Conservation (phyloP, 2,113 vertebrate species). For the Salvator merianae region DNA sequence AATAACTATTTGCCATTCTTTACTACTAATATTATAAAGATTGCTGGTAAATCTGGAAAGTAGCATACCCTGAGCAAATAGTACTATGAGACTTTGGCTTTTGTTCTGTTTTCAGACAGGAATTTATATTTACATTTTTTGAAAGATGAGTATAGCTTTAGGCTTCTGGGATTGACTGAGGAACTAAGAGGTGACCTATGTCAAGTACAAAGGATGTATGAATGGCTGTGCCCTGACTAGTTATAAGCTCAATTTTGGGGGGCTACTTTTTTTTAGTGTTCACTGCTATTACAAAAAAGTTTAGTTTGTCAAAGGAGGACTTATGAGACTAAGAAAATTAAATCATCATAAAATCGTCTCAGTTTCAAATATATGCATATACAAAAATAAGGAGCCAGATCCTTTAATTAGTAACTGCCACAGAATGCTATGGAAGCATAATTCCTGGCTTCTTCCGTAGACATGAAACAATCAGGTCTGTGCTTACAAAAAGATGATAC, state of each 20-base stretch:
- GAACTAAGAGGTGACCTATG: neutral
- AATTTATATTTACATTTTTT: too few species aligned
- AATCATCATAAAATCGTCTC: neutral
- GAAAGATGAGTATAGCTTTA: too few species aligned
- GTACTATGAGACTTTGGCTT: neutral
- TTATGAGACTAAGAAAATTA: neutral
- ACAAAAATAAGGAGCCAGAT: neutral
- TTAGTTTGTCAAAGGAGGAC: neutral
- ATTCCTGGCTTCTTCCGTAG: too few species aligned
- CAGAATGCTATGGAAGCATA: too few species aligned
- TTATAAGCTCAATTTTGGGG: neutral
- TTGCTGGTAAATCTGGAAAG: neutral
- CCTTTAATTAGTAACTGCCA: neutral
- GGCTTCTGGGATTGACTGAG: neutral
- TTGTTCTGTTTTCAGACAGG: neutral
- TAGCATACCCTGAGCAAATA: neutral
- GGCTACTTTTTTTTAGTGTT: neutral
- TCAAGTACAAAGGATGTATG: neutral
- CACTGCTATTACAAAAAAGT: neutral
- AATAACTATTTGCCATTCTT: neutral
- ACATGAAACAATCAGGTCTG: too few species aligned
- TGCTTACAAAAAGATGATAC: neutral
- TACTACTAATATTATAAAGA: neutral
- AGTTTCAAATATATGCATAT: neutral
- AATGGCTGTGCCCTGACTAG: neutral